Evolutionary conservation across 2,797 vertebrate genomes (phyloP).

Genomic region (Sparidentex hasta): DNA sequence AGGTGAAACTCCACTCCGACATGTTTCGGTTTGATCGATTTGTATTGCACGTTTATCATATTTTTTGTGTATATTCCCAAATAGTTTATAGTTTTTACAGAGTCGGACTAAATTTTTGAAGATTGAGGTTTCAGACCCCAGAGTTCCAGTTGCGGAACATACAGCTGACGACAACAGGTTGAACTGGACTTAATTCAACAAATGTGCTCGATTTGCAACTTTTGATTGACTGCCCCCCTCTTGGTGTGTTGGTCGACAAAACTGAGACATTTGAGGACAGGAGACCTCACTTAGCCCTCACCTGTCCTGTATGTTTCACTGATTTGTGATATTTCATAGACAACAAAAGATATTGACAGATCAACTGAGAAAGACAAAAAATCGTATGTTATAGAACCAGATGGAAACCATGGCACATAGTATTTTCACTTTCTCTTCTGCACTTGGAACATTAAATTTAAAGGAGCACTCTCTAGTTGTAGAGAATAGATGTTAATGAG

Average conservation of each 20-base stretch:
- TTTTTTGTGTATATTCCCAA: too few species aligned
- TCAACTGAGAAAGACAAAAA: neutral
- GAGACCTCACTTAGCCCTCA: neutral
- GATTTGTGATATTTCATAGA: neutral
- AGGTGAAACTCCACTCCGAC: slow-evolving; percentile 42
- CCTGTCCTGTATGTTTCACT: neutral
- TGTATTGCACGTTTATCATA: neutral
- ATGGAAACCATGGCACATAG: neutral
- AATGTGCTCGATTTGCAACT: neutral
- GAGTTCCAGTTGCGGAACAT: too few species aligned
- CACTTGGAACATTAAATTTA: neutral
- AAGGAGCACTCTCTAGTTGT: too few species aligned
- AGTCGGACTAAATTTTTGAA: neutral
- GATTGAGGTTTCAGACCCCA: neutral
- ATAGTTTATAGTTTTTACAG: neutral
- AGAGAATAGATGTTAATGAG: too few species aligned
- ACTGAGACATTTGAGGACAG: neutral
- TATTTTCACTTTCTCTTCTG: neutral
- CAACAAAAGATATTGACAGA: too few species aligned
- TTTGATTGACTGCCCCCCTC: neutral
- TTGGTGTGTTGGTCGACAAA: neutral
- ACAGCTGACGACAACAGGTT: neutral
- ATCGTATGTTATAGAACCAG: neutral
- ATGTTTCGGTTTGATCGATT: neutral
- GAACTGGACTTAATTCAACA: neutral